Base-by-base conservation (phyloP, 1,140 invertebrate genomes). In the Sycobia sp. region DNA sequence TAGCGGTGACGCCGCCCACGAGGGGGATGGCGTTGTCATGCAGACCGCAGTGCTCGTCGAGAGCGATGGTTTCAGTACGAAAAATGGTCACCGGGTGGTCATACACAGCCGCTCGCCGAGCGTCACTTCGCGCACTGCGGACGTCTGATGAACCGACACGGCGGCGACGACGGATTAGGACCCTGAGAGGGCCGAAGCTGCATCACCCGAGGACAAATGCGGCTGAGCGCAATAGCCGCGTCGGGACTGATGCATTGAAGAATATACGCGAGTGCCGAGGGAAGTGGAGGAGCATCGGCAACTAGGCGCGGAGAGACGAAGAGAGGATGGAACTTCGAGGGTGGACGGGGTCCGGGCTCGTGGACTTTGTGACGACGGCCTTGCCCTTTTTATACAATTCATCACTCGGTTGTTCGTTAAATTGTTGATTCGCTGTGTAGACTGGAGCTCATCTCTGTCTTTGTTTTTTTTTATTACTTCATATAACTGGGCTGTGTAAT, bases 31-130 rank as follows among this genome's bases (percentile, higher is more conserved):
- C 2, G 74, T 67, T 57, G 81, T 72, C 80, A 84, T 86, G 59
- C 88, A 91, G 70, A 93, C 92, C 47, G 89, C 90, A 61, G 91
- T 93, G 65, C 83, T 93, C 70, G 89, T 92, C 60, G 89, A 91
- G 77, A 91, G 90, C 80, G 90, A 92, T 77, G 91, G 89, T 50
- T 89, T 86, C 77, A 86, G 88, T 59, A 91, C 89, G 65, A 91
- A 91, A 81, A 91, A 92, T 78, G 92, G 91, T 56, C 91, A 93
- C 82, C 90, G 91, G 76, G 92, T 95, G 73, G 92, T 95, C 76
- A 91, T 95, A 75, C 91, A 92, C 81, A 91, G 89, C 76, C 87
- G 90, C 72, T 93, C 91, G 75, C 89, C 90, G 65, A 92, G 90
- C 75, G 86, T 90, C 70, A 90, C 89, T 68, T 92, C 90, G 71